Evolutionary conservation across 2,888 invertebrate genomes (phyloP).

Genomic region (Acleris sparsana): DNA sequence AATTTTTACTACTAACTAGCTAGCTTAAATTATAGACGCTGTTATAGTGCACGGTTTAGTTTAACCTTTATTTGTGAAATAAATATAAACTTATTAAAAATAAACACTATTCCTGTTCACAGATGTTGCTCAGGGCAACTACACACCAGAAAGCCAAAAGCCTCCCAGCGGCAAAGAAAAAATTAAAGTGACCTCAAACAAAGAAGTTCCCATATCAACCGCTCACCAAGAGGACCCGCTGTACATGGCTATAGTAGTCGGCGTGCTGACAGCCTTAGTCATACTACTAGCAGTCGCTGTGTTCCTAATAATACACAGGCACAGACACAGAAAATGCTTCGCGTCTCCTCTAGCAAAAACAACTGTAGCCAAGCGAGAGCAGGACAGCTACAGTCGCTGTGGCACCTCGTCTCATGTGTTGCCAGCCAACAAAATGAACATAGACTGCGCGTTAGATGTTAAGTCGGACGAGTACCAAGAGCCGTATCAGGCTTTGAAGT

Average conservation of each 20-base stretch:
- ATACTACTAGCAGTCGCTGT: constrained; percentile 88
- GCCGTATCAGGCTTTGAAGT: constrained; percentile 90
- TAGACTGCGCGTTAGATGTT: constrained; percentile 84
- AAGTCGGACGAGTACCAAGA: constrained; percentile 90
- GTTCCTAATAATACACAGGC: constrained; percentile 88
- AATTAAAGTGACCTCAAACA: constrained; percentile 72
- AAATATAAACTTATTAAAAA: too few species aligned
- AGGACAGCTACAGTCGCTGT: constrained; percentile 83
- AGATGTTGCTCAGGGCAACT: constrained; percentile 89
- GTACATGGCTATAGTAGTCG: constrained; percentile 90
- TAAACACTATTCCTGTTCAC: constrained; percentile 42
- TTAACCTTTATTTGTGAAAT: too few species aligned
- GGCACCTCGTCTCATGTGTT: constrained; percentile 76
- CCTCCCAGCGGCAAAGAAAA: constrained; percentile 78
- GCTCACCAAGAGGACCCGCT: constrained; percentile 88
- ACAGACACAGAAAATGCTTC: constrained; percentile 88
- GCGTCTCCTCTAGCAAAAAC: constrained; percentile 86
- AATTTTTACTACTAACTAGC: too few species aligned
- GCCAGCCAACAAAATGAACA: constrained; percentile 79
- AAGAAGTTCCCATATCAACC: constrained; percentile 86
- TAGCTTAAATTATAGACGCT: too few species aligned
- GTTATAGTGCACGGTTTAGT: too few species aligned
- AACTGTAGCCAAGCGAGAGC: constrained; percentile 68
- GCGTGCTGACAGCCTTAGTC: constrained; percentile 89
- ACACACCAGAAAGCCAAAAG: constrained; percentile 86